A percentile compares a stretch with the other conserved stretches of the same genome.
These are phyloP conservation scores for Chinchilla lanigera DNA, from an alignment of 2,113 vertebrate genomes.

Conservation along the genomic window DNA sequence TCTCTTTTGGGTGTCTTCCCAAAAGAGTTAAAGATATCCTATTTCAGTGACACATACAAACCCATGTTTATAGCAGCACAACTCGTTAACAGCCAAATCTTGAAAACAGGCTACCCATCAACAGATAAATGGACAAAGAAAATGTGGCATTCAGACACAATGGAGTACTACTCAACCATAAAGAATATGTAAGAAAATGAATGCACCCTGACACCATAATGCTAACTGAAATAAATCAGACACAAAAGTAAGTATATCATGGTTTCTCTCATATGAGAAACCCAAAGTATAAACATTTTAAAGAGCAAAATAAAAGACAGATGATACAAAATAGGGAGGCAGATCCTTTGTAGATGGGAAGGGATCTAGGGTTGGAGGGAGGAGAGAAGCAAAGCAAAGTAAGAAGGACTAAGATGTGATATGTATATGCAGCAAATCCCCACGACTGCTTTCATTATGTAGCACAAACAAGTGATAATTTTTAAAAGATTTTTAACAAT, in stretches of 20 bases:
- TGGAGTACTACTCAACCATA: not conserved
- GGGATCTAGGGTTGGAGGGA: not conserved
- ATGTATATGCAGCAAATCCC: not conserved
- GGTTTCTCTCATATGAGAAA: not conserved
- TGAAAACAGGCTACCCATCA: not conserved
- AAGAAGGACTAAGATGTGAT: not conserved
- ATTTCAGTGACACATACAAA: not conserved
- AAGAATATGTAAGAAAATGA: not conserved
- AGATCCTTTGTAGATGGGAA: too few relatives aligned
- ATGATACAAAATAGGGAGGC: not conserved
- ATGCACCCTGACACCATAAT: not conserved
- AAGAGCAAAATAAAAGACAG: not conserved
- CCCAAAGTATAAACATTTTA: not conserved
- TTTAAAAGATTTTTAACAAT: not conserved
- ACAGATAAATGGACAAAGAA: not conserved
- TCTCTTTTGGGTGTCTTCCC: not conserved
- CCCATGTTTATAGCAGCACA: not conserved
- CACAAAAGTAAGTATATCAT: not conserved
- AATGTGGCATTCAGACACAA: not conserved
- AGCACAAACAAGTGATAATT: not conserved
- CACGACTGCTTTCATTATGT: not conserved
- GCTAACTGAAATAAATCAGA: not conserved
- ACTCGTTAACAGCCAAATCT: not conserved
- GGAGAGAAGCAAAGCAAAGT: not conserved
- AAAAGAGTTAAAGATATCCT: not conserved